Base-by-base conservation (phyloP, 2,113 vertebrate species). In the Gallinago media region DNA sequence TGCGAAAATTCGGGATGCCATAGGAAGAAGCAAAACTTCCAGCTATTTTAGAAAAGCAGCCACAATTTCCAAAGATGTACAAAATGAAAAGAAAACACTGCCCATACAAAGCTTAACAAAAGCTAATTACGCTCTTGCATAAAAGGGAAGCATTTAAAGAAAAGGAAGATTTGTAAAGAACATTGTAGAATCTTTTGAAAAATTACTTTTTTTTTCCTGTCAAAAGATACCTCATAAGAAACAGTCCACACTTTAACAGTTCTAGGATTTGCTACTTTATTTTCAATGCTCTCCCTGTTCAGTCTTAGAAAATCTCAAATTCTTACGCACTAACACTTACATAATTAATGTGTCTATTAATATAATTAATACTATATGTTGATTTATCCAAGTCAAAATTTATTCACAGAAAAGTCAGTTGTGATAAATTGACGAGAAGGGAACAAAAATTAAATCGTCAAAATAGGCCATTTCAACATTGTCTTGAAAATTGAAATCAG, bases 281-380 rank as follows among this genome's bases (percentile, higher is more conserved):
- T 95, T 91, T 91, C 91, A 62, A 10, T 47, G 65, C 34, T 91
- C 29, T 81, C 55, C 34, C 65, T 77, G 32, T 83, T 91, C 80
- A 92, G 46, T 5, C 34, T 58, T 11, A 67, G 59, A 63, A 46
- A 49, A 49, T 21, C 89, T 40, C 56, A 49, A 70, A 78, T 95
- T 42, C 83, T 70, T 46, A 58, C 2, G 22, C 76, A 27, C 67
- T 52, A 92, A 62, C 27, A 73, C 18, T 91, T 85, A 25, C 18
- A 92, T 63, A 94, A 95, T 91, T 91, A 83, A 88, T 42, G 61
- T 81, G 25, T 42, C 78, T 74, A n/a, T 81, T 96, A 91, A 80
- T 80, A 86, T 83, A 92, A 95, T 77, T 92, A 94, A 84, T 74
- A 55, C 23, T 71, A 7, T 23, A 12, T 42, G 44, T 65, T 94